Evolutionary conservation across 2,888 invertebrate genomes (phyloP), one percentile per base, ranked within the genome.

Genomic region (Unio delphinus): DNA sequence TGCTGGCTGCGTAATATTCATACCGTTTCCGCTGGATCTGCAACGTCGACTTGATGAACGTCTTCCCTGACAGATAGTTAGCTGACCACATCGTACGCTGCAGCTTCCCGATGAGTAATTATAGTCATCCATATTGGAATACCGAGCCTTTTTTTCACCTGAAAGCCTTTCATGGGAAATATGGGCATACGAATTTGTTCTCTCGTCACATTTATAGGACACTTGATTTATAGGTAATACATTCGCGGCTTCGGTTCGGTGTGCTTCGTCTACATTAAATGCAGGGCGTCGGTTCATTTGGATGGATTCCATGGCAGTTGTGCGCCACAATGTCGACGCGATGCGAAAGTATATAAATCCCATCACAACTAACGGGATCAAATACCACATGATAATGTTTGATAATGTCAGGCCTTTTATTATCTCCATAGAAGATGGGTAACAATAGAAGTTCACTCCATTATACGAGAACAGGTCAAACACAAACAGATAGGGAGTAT

Each of bases 401-500:
- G 95, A 93, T 90, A 94, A 70, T 58, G 77, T 76, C 7, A 79
- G 62, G 18, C 72, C 72, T 68, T 79, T 80, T 57, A 80, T 64
- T 45, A 63, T 71, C n/a, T 73, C 64, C 4, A 75, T 56, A 45
- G 70, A 60, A 1, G 70, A 66, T 54, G 67, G 67, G n/a, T 68
- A 61, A 8, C 69, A 72, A 59, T 79, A 80, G 18, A 68, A 72
- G n/a, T 62, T 68, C 28, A 60, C 26, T n/a, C 74, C 71, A 17
- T 64, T 65, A 26, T 75, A 59, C 26, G 93, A 93, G 65, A 95
- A 93, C 0, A 95, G 95, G 86, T 94, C 94, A 80, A 95, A 95
- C 92, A 95, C 95, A 79, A 95, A 93, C 87, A 96, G 94, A 86
- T 95, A 94, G 0, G 96, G 96, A 4, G 94, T 93, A 75, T 95